Conservation (phyloP, 2,888 invertebrate genomes). For the Xestia xanthographa region DNA sequence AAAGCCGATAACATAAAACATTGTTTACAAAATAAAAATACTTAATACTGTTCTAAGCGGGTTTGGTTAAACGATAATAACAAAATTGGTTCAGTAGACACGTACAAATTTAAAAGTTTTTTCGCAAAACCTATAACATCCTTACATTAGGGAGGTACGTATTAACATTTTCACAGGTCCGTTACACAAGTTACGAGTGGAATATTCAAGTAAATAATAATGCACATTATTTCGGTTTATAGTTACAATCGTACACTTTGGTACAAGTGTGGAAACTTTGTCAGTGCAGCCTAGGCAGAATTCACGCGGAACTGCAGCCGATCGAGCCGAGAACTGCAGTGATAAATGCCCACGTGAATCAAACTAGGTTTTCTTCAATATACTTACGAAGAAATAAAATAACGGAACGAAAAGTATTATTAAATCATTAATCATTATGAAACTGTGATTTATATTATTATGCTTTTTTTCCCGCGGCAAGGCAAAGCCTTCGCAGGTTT, state of each 20-base stretch:
- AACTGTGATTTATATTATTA: not conserved
- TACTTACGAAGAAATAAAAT: not conserved
- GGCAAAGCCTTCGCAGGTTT: too few relatives aligned
- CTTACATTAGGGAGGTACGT: not conserved
- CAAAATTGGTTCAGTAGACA: too few relatives aligned
- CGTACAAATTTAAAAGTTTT: too few relatives aligned
- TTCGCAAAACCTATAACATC: not conserved
- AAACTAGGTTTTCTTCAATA: not conserved
- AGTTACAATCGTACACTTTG: not conserved
- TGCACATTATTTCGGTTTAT: not conserved
- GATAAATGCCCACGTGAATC: not conserved
- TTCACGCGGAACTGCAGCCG: too few relatives aligned
- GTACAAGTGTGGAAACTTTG: not conserved
- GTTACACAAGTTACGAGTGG: not conserved
- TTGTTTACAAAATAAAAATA: too few relatives aligned
- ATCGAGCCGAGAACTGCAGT: not conserved
- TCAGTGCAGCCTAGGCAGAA: not conserved
- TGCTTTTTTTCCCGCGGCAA: too few relatives aligned
- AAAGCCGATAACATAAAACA: not conserved
- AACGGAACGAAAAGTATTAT: not conserved
- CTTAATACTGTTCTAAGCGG: too few relatives aligned
- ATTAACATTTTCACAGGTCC: not conserved
- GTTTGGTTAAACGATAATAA: too few relatives aligned
- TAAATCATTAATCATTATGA: too few relatives aligned
- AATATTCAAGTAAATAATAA: not conserved